These are phyloP conservation scores for Serrognathus titanus DNA, from an alignment of 2,888 invertebrate species.

Conservation along the genomic window DNA sequence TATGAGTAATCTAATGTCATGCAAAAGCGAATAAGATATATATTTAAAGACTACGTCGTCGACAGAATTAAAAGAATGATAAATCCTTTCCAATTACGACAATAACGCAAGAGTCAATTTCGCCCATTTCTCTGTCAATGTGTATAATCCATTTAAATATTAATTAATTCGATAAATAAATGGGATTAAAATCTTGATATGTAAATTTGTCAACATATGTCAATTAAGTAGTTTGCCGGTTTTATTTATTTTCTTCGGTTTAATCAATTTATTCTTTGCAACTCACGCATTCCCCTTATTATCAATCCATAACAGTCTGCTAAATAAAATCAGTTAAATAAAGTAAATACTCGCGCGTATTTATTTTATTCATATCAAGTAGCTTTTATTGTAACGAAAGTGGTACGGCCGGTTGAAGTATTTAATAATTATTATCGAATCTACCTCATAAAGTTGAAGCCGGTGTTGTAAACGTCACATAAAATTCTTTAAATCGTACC, in stretches of 20 bases:
- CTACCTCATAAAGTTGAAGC: neutral
- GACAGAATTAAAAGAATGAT: conserved; percentile 11
- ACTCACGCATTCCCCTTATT: conserved; percentile 7
- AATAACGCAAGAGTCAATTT: conserved; percentile 4
- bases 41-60: conserved; percentile 1
- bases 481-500: conserved; percentile 28
- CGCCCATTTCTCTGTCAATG: conserved; percentile 9
- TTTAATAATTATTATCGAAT: conserved; percentile 16
- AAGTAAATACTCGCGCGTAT: too few relatives aligned
- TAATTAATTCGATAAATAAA: conserved; percentile 21
- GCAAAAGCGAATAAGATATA: conserved; percentile 10
- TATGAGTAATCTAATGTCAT: conserved; percentile 14
- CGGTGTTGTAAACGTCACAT: conserved; percentile 25
- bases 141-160: conserved; percentile 17
- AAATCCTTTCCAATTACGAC: conserved; percentile 11
- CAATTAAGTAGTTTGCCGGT: conserved; percentile 4
- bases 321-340: too few relatives aligned
- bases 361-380: neutral
- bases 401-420: conserved; percentile 16
- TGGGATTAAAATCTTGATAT: conserved; percentile 20
- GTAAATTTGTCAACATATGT: conserved; percentile 23
- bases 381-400: conserved; percentile 22
- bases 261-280: conserved; percentile 17
- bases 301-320: neutral
- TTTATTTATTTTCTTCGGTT: conserved; percentile 6